A percentile compares a stretch with the other conserved stretches of the same genome.
Conservation (phyloP, 2,888 invertebrate genomes). For the Melipona bicolor region DNA sequence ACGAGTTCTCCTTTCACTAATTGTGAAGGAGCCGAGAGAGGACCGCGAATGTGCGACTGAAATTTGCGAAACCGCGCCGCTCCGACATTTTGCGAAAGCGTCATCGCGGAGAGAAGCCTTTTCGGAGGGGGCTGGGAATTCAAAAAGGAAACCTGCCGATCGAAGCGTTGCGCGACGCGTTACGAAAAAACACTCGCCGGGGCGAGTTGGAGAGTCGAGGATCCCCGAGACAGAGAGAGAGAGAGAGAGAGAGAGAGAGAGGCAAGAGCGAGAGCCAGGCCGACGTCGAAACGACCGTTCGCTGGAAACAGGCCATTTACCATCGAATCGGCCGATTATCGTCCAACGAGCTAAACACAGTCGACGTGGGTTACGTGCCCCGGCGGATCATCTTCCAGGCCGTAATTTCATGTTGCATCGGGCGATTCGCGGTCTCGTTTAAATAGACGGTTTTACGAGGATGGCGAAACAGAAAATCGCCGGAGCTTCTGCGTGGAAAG, state of each 20-base stretch:
- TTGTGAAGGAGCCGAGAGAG: conserved; percentile 51
- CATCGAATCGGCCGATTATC: conserved; percentile 4
- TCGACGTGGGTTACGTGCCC: neutral
- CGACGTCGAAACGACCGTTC: neutral
- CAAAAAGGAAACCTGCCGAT: conserved; percentile 67
- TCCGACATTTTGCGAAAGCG: conserved; percentile 61
- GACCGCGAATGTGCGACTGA: conserved; percentile 60
- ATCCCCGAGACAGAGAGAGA: neutral
- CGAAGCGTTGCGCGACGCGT: conserved; percentile 36
- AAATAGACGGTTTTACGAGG: conserved; percentile 4
- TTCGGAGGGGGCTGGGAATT: conserved; percentile 39
- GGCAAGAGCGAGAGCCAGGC: no score
- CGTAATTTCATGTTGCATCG: neutral
- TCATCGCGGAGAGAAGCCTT: conserved; percentile 50
- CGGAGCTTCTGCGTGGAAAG: conserved; percentile 42
- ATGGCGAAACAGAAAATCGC: conserved; percentile 26
- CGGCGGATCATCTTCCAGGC: neutral
- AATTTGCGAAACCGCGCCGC: conserved; percentile 62
- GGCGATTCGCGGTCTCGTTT: conserved; percentile 23
- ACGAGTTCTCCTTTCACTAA: conserved; percentile 69
- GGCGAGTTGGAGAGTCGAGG: conserved; percentile 3
- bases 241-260: neutral
- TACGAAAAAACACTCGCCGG: conserved; percentile 54
- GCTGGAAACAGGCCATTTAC: conserved; percentile 5
- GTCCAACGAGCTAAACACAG: neutral